Conservation (phyloP, 1,140 invertebrate genomes). For the Manduca sexta region DNA sequence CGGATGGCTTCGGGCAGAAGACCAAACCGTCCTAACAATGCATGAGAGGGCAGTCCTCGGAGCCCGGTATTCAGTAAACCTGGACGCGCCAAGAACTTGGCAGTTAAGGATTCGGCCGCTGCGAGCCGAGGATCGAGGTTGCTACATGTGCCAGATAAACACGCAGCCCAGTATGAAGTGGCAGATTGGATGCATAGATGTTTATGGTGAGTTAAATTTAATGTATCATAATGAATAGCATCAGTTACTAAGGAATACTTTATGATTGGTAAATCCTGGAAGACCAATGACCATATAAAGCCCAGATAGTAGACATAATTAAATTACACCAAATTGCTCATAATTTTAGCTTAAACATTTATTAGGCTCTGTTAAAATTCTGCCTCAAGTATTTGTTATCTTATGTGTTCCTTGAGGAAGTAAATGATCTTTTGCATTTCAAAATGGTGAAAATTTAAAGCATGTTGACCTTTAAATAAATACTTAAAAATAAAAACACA, state of each 20-base stretch:
- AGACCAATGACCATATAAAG: no score
- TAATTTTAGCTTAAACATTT: no score
- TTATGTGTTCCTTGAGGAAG: no score
- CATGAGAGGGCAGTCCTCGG: constrained; percentile 90
- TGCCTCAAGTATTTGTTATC: no score
- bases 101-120: constrained; percentile 83
- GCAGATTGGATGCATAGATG: constrained; percentile 90
- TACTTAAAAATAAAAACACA: not conserved
- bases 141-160: constrained; percentile 93
- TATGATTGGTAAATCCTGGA: no score
- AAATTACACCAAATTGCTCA: no score
- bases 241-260: no score
- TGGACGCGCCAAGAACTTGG: constrained; percentile 84
- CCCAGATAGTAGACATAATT: no score
- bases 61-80: constrained; percentile 82
- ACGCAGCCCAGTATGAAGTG: constrained; percentile 88
- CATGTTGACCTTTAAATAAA: not conserved
- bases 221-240: no score
- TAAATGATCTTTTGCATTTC: no score
- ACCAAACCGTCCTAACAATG: constrained; percentile 90
- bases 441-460: no score
- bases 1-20: constrained; percentile 90
- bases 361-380: no score
- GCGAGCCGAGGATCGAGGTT: constrained; percentile 81
- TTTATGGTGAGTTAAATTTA: constrained; percentile 88